Base-by-base conservation (phyloP, 1,140 invertebrate species). In the Stegodyphus mimosarum region DNA sequence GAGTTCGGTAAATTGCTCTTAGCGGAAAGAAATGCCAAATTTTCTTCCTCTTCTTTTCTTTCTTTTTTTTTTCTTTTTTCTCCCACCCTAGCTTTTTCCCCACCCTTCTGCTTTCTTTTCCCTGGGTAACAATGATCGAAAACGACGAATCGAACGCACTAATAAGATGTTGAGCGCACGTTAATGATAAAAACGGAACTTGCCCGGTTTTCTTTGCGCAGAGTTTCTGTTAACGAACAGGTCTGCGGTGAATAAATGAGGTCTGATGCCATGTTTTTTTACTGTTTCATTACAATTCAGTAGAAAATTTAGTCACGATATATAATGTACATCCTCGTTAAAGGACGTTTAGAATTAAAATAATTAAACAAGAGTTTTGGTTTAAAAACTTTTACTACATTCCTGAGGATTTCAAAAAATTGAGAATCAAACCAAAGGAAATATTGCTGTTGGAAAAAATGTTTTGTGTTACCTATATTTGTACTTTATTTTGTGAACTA, bases 151-250 rank as follows among this genome's bases (percentile, higher is more conserved):
- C 78, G 78, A 80, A 80, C 10, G n/a, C 6, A 6, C 10, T 80
- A 80, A 80, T 80, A 79, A 79, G 76, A 69, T 69, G 76, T 7
- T 76, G 74, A 76, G 60, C 13, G 74, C 15, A n/a, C 74, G 7
- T 76, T 69, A 79, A 79, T 79, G 76, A 69, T 79, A 79, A 79
- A 79, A 79, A 53, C 18, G 17, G 64, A 67, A 67, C 17, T 17
- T 67, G 7, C 64, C 64, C 15, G 55, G 15, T 7, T 67, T 17
- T 67, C 17, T 18, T 7, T n/a, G 10, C 9, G 15, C 9, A 60
- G 9, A 17, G 17, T 67, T 67, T 67, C 64, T n/a, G 11, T 67
- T 67, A 67, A 67, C n/a, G 64, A 67, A 67, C 15, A 17, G 64
- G 64, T 11, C 15, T 60, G 55, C 33, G 33, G 15, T 9, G 55